These are phyloP conservation scores for Drosophila borborema DNA, from an alignment of 2,888 invertebrate genomes.

Conservation along the genomic window DNA sequence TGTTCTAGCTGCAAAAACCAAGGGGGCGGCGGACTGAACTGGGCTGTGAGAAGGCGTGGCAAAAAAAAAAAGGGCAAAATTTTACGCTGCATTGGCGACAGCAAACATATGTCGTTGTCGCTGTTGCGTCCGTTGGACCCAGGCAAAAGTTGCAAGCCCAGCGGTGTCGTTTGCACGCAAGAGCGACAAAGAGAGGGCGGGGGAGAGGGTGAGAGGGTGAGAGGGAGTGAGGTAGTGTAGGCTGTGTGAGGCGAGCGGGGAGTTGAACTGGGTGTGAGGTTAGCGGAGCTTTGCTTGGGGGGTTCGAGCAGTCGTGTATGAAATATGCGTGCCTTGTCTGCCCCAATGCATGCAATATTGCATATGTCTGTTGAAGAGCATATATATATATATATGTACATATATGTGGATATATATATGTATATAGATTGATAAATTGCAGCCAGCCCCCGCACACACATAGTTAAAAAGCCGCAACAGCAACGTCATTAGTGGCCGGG, in stretches of 20 bases:
- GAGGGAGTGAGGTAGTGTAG: neutral
- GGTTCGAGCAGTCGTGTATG: conserved; percentile 54
- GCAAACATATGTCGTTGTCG: conserved; percentile 63
- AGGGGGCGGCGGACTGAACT: neutral
- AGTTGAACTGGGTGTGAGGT: conserved; percentile 9
- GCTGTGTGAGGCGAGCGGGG: neutral
- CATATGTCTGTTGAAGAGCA: conserved; percentile 52
- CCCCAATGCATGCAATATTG: conserved; percentile 46
- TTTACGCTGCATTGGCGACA: conserved; percentile 75
- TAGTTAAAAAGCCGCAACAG: conserved; percentile 50
- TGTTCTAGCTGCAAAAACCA: conserved; percentile 38
- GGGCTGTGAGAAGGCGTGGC: neutral
- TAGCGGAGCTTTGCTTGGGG: neutral
- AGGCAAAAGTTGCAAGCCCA: conserved; percentile 60
- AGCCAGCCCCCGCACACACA: conserved; percentile 4
- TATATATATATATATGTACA: conserved; percentile 11
- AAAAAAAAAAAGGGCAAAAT: conserved; percentile 50
- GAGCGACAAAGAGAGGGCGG: neutral
- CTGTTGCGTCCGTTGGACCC: conserved; percentile 47
- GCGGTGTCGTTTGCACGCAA: conserved; percentile 64
- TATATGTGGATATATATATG: conserved; percentile 4
- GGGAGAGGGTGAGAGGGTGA: neutral
- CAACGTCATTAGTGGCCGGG: conserved; percentile 65
- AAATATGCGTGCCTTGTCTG: conserved; percentile 60
- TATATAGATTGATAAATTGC: conserved; percentile 62